Conservation (phyloP, 2,888 invertebrate genomes). For the Bombyx huttoni region DNA sequence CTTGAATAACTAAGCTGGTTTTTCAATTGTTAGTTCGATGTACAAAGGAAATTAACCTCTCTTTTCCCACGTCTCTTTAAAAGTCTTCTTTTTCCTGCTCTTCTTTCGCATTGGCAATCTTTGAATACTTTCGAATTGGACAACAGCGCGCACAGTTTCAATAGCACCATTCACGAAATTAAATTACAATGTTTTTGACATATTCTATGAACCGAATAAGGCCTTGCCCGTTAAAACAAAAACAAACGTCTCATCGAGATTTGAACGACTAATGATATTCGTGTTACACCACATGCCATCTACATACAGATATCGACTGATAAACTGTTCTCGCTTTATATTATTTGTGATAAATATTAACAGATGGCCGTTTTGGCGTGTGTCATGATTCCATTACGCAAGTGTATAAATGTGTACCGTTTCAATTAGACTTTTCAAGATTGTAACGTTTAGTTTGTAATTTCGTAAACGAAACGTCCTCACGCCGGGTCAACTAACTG, state of each 20-base stretch:
- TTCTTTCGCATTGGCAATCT: slow-evolving; percentile 66
- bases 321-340: slow-evolving; percentile 33
- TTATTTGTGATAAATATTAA: slow-evolving; percentile 62
- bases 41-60: slow-evolving; percentile 24
- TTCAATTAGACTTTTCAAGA: neutral
- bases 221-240: slow-evolving; percentile 12
- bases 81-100: slow-evolving; percentile 63
- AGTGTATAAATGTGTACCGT: slow-evolving; percentile 23
- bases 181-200: neutral
- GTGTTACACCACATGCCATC: slow-evolving; percentile 41
- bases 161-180: slow-evolving; percentile 41
- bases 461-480: neutral
- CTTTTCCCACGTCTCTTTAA: slow-evolving; percentile 40
- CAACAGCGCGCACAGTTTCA: slow-evolving; percentile 55
- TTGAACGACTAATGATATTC: slow-evolving; percentile 26
- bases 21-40: neutral
- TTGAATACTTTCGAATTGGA: slow-evolving; percentile 55
- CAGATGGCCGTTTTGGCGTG: slow-evolving; percentile 35
- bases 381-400: slow-evolving; percentile 33
- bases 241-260: slow-evolving; percentile 21
- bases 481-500: neutral
- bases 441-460: neutral
- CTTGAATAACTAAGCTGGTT: no score
- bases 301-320: slow-evolving; percentile 47
- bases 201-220: neutral